These are phyloP conservation scores for Philaenus spumarius DNA, from an alignment of 1,140 invertebrate species.

Conservation along the genomic window DNA sequence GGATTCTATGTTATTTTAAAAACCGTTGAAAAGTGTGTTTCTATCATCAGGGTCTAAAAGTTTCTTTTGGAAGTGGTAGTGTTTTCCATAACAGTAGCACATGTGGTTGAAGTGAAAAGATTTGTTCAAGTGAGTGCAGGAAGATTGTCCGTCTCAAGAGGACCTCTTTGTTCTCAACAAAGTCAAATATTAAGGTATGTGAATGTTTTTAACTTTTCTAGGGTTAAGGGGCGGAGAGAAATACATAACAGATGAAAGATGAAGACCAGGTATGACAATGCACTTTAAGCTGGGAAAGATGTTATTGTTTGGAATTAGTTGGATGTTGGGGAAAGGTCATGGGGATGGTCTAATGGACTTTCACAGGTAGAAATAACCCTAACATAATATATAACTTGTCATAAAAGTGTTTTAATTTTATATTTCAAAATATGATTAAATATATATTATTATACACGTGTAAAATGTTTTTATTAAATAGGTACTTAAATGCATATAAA, in stretches of 20 bases:
- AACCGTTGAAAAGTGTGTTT: no score
- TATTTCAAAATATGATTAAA: no score
- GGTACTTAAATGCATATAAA: no score
- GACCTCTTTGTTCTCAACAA: background rate
- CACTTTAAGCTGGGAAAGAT: constrained; percentile 2
- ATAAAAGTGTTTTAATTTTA: no score
- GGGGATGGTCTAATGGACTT: constrained; percentile 1
- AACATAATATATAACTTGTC: background rate
- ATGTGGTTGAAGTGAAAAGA: constrained; percentile 9
- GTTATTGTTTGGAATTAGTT: constrained; percentile 11
- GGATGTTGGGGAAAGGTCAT: constrained; percentile 5
- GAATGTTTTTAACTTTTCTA: constrained; percentile 11
- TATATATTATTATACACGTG: no score
- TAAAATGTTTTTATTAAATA: no score
- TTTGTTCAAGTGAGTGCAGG: constrained; percentile 1
- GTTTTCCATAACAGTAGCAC: constrained; percentile 2
- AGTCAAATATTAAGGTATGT: constrained; percentile 18
- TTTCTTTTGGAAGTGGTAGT: background rate
- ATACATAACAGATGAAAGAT: constrained; percentile 16
- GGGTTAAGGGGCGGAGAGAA: background rate
- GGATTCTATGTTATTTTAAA: no score
- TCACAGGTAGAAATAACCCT: background rate
- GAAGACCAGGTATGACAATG: constrained; percentile 7
- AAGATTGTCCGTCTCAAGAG: constrained; percentile 11
- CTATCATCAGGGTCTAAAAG: background rate